Conservation (phyloP, 2,888 invertebrate genomes). For the Oxycera nigricornis region DNA sequence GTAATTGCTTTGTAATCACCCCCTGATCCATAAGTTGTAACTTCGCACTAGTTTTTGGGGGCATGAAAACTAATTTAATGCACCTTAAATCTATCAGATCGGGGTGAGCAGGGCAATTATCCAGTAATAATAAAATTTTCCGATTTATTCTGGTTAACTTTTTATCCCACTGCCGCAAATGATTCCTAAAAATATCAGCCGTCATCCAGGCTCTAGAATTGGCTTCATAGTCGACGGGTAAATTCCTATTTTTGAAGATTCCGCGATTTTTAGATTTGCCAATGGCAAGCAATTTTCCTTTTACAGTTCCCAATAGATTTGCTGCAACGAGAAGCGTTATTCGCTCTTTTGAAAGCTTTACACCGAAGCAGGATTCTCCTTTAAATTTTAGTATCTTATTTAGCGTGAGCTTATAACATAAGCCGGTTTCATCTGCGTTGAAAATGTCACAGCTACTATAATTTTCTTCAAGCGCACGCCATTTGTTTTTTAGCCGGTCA, state of each 20-base stretch:
- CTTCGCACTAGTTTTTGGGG: not conserved
- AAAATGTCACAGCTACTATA: no score
- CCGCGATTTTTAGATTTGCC: not conserved
- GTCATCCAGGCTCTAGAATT: constrained; percentile 8
- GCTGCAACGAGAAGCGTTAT: not conserved
- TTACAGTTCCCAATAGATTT: no score
- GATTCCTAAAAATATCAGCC: constrained; percentile 2
- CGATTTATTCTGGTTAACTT: not conserved
- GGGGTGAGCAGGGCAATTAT: constrained; percentile 1
- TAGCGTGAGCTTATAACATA: not conserved
- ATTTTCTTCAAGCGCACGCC: no score
- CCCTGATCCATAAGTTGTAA: not conserved
- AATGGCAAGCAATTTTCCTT: constrained; percentile 18
- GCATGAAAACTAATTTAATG: not conserved
- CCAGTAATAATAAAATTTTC: constrained; percentile 4
- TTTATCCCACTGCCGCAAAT: constrained; percentile 3
- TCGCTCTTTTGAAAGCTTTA: constrained; percentile 12
- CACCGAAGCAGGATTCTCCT: not conserved
- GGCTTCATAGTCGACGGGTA: not conserved
- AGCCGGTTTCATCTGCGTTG: not conserved
- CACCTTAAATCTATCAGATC: not conserved
- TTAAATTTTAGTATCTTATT: not conserved
- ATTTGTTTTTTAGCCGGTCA: not conserved
- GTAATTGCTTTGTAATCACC: not conserved
- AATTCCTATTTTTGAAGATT: not conserved